Evolutionary conservation across 2,888 invertebrate species (phyloP), one percentile per base, ranked within the genome.

Genomic region (Drosophila stalkeri): DNA sequence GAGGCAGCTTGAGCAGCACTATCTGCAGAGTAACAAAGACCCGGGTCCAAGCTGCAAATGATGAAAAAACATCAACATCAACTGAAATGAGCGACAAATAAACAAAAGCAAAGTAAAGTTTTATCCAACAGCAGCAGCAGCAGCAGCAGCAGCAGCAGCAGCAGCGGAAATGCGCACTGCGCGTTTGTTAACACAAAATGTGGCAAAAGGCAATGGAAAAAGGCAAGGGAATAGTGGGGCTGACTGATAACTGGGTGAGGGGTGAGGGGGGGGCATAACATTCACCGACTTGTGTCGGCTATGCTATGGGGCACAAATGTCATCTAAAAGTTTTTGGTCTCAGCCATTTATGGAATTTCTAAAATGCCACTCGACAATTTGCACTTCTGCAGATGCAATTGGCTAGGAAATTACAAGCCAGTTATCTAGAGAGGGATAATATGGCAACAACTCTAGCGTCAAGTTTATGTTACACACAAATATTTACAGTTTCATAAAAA

Each of bases 21-120:
- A 49, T 37, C 67, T 82, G 82, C 71, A 77, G 70, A 81, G 70
- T 63, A 80, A 80, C 64, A 80, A 84, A 69, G 71, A 57, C 64
- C 41, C 39, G 33, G 63, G 52, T 20, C 55, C 61, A 64, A 71
- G 81, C 77, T 74, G 72, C 72, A 74, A 82, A 76, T 86, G 89
- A 89, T 79, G 79, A 79, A 86, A 83, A 70, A 81, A 78, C 69
- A 84, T 64, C 83, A 55, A 86, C 88, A 85, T 72, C 81, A 76
- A 86, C 86, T 79, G 67, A 81, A 89, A 85, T 83, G 86, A 85
- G 89, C 89, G 84, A 89, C 89, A 85, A 85, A 85, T 89, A 85
- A 85, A 85, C 87, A 85, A 85, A 85, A 83, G 89, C 84, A 84
- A 81, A 41, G 27, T 31, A 27, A 85, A 85, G 77, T 85, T 89